Evolutionary conservation across 2,113 vertebrate species (phyloP).

Genomic region (Nycticebus coucang): DNA sequence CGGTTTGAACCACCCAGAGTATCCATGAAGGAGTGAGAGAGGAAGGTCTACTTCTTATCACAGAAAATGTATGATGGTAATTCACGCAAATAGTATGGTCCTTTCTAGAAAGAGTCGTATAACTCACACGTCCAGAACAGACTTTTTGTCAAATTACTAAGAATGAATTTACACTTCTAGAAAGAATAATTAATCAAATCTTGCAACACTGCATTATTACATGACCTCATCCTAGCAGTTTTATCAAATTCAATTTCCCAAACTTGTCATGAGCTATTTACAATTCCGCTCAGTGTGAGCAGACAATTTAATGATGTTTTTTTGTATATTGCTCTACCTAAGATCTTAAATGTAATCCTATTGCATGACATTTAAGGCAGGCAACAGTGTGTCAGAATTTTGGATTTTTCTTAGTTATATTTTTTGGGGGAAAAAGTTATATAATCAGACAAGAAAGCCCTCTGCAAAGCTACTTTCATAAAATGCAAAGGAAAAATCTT

Average conservation of each 20-base stretch:
- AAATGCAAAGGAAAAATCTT: neutral
- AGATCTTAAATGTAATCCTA: neutral
- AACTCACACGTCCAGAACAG: neutral
- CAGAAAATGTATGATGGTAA: neutral
- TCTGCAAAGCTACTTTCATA: neutral
- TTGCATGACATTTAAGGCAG: neutral
- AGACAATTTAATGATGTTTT: neutral
- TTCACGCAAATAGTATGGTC: neutral
- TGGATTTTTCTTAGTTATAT: neutral
- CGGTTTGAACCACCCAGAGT: neutral
- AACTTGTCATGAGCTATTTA: neutral
- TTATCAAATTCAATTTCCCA: neutral
- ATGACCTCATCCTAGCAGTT: neutral
- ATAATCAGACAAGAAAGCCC: neutral
- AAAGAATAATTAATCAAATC: neutral
- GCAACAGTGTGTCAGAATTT: neutral
- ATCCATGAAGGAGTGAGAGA: neutral
- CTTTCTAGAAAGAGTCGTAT: neutral
- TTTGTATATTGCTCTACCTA: neutral
- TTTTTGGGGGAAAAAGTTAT: neutral
- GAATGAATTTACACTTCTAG: neutral
- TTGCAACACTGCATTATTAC: neutral
- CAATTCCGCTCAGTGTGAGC: neutral
- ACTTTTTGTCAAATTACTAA: neutral
- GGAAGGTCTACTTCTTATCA: neutral